Evolutionary conservation across 2,888 invertebrate species (phyloP).

Genomic region (Stenchaetothrips biformis): DNA sequence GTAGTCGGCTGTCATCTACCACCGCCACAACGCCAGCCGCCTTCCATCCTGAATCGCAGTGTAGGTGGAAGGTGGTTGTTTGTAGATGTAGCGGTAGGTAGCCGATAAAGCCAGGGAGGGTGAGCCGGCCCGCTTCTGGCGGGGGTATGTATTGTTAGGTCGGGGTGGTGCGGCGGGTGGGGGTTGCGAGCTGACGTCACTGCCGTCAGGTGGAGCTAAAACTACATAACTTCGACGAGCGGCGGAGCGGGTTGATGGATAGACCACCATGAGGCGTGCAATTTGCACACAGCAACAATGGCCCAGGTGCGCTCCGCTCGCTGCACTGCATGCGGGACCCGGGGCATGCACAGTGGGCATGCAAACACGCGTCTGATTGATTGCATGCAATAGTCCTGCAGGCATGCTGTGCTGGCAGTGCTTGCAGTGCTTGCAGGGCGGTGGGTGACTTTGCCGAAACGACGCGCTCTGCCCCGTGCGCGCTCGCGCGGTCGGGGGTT

Average conservation of each 20-base stretch:
- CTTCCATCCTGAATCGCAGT: too few species aligned
- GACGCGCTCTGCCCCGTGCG: too few species aligned
- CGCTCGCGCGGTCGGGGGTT: too few species aligned
- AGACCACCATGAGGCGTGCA: background rate
- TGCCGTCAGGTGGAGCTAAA: too few species aligned
- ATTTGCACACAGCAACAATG: background rate
- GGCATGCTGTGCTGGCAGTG: too few species aligned
- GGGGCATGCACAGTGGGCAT: background rate
- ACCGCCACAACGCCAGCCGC: too few species aligned
- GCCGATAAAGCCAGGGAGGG: background rate
- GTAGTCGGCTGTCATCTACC: too few species aligned
- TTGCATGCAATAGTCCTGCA: background rate
- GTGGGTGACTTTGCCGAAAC: too few species aligned
- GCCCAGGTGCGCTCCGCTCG: background rate
- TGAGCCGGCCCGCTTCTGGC: background rate
- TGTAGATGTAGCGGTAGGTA: slow-evolving; percentile 7
- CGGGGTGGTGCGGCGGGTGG: background rate
- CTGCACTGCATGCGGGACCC: background rate
- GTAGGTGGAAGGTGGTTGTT: background rate
- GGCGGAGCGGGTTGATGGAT: too few species aligned
- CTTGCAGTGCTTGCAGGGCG: too few species aligned
- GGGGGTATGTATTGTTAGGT: background rate
- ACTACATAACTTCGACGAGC: too few species aligned
- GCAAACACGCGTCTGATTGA: background rate
- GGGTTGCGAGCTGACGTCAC: too few species aligned